These are phyloP conservation scores for Lypha dubia DNA, from an alignment of 2,888 invertebrate genomes.

Conservation along the genomic window DNA sequence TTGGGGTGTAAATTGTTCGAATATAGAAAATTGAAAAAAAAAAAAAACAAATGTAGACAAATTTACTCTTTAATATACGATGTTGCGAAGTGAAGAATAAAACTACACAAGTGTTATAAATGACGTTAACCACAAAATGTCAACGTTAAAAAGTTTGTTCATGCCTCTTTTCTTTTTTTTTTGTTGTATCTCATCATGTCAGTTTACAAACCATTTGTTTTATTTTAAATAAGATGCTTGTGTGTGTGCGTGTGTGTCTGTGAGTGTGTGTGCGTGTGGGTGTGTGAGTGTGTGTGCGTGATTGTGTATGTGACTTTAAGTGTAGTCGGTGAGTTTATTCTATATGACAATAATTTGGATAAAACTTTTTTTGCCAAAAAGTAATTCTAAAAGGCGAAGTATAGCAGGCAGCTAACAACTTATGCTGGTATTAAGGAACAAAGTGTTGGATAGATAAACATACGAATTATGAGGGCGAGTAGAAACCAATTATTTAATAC, in stretches of 20 bases:
- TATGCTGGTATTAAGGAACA: not conserved
- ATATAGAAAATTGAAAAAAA: constrained; percentile 14
- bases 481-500: not conserved
- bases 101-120: constrained; percentile 59
- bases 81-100: not conserved
- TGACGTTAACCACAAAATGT: constrained; percentile 58
- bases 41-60: constrained; percentile 55
- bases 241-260: too few relatives aligned
- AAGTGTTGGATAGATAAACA: not conserved
- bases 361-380: constrained; percentile 4
- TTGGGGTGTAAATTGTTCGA: not conserved
- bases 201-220: constrained; percentile 6
- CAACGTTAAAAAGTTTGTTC: constrained; percentile 49
- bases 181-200: not conserved
- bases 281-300: too few relatives aligned
- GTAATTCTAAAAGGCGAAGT: constrained; percentile 4
- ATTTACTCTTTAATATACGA: constrained; percentile 57
- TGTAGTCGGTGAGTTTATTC: not conserved
- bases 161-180: constrained; percentile 14
- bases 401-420: not conserved
- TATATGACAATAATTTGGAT: constrained; percentile 9
- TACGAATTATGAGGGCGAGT: not conserved
- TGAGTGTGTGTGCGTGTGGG: too few relatives aligned
- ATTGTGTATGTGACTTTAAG: not conserved
- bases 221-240: not conserved